phyloP scores from a whole-genome alignment of 2,888 invertebrate genomes.

The Tenthredo scrophulariae region DNA sequence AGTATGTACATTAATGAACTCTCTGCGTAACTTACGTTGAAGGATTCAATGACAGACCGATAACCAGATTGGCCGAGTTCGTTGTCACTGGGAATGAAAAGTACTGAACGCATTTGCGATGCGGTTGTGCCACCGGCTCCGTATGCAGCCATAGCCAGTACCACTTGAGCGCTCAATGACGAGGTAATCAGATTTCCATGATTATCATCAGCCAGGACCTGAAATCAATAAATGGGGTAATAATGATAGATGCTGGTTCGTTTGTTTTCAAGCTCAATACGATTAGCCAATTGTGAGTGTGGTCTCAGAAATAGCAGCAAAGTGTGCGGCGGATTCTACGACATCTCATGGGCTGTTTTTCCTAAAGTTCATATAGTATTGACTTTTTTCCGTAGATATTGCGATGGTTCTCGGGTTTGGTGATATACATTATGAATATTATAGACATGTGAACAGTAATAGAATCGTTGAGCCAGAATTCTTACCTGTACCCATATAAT shows the following conservation, averaged over 20 bases:
- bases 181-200: conserved; percentile 69
- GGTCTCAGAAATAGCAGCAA: not conserved
- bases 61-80: conserved; percentile 61
- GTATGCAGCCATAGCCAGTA: conserved; percentile 70
- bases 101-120: conserved; percentile 63
- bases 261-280: not conserved
- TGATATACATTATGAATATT: no score
- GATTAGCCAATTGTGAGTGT: not conserved
- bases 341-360: not conserved
- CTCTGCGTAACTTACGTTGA: conserved; percentile 62
- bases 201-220: not conserved
- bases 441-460: no score
- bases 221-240: not conserved
- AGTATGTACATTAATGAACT: not conserved
- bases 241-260: not conserved
- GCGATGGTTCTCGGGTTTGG: not conserved
- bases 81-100: conserved; percentile 65
- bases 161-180: conserved; percentile 73
- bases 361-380: not conserved
- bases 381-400: not conserved
- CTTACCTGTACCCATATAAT: no score
- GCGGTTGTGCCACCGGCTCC: conserved; percentile 70
- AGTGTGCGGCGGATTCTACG: not conserved
- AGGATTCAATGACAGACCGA: conserved; percentile 62
- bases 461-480: no score